phyloP scores from a whole-genome alignment of 2,888 invertebrate species.

The Gisinianus flammeolus region DNA sequence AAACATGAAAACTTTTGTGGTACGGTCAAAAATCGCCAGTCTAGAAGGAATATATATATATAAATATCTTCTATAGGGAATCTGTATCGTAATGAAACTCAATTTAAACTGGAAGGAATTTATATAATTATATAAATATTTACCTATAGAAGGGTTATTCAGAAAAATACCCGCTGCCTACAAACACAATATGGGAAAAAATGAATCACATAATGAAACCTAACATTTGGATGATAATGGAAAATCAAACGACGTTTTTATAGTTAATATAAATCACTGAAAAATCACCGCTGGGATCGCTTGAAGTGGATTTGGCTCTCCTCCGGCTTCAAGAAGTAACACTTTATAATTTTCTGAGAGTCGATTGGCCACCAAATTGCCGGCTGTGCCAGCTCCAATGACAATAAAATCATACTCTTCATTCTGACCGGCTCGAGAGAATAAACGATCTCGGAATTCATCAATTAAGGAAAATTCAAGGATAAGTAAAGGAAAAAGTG shows the following conservation, averaged over 20 bases:
- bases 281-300: conserved; percentile 35
- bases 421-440: conserved; percentile 10
- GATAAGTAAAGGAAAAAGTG: conserved; percentile 49
- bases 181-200: no score
- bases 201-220: no score
- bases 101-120: no score
- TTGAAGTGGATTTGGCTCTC: conserved; percentile 50
- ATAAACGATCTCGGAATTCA: conserved; percentile 48
- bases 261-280: no score
- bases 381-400: conserved; percentile 39
- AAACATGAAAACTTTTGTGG: conserved; percentile 51
- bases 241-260: no score
- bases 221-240: no score
- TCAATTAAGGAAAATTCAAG: conserved; percentile 51
- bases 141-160: conserved; percentile 31
- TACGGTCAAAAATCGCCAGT: conserved; percentile 47
- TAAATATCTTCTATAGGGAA: background rate
- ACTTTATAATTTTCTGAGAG: conserved; percentile 45
- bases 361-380: conserved; percentile 42
- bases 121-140: background rate
- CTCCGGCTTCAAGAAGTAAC: conserved; percentile 45
- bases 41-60: conserved; percentile 22
- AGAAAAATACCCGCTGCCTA: conserved; percentile 42
- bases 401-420: conserved; percentile 57
- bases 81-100: no score